phyloP scores from a whole-genome alignment of 2,888 invertebrate species.

The Cephus pulcher region DNA sequence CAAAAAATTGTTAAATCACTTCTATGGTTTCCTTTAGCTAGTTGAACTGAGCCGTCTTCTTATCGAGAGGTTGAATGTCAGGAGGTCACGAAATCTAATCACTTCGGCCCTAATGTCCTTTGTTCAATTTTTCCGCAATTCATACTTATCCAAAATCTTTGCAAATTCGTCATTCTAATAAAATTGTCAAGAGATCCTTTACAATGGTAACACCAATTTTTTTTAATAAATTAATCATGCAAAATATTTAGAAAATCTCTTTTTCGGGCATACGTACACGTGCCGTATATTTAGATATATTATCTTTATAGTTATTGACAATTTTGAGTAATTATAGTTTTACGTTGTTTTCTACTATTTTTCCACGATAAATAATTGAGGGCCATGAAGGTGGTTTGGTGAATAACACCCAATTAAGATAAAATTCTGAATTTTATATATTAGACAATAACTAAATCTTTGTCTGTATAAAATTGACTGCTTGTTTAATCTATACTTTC shows the following conservation, averaged over 20 bases:
- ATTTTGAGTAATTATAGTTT: neutral
- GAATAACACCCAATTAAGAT: too few species aligned
- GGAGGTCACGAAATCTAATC: constrained; percentile 19
- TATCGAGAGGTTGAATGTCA: constrained; percentile 18
- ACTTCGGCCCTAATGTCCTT: neutral
- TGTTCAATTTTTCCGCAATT: neutral
- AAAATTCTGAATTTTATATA: too few species aligned
- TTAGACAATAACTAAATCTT: too few species aligned
- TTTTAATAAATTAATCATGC: neutral
- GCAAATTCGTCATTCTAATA: neutral
- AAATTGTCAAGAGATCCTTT: neutral
- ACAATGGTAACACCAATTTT: neutral
- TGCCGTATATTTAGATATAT: neutral
- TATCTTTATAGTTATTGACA: neutral
- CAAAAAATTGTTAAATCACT: neutral
- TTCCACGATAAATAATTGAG: neutral
- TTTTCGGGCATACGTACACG: neutral
- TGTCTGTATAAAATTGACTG: too few species aligned
- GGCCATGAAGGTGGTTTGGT: neutral
- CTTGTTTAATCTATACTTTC: too few species aligned
- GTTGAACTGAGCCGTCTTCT: neutral
- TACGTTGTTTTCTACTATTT: neutral
- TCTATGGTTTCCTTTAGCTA: neutral
- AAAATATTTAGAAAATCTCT: neutral
- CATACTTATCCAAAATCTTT: neutral